A percentile compares a stretch with the other conserved stretches of the same genome.
Conservation (phyloP, 2,888 invertebrate genomes). For the Drosophila prostipennis region DNA sequence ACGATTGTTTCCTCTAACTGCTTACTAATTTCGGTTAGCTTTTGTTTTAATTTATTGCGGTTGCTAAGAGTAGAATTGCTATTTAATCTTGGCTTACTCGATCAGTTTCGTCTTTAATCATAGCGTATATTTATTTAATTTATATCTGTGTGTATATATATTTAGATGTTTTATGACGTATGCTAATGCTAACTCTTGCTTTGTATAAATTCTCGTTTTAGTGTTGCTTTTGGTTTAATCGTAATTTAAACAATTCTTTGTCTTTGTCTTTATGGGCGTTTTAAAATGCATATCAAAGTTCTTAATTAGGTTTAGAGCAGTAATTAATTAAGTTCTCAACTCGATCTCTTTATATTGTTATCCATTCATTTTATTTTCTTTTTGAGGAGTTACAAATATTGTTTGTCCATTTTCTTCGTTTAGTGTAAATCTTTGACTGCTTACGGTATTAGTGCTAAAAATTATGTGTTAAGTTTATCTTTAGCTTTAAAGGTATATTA, state of each 20-base stretch:
- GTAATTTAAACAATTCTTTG: slow-evolving; percentile 46
- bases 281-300: slow-evolving; percentile 78
- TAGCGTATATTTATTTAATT: slow-evolving; percentile 37
- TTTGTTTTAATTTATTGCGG: slow-evolving; percentile 35
- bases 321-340: slow-evolving; percentile 50
- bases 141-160: slow-evolving; percentile 27
- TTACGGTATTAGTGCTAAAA: slow-evolving; percentile 47
- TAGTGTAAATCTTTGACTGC: slow-evolving; percentile 67
- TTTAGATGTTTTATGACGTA: slow-evolving; percentile 57
- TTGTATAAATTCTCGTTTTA: slow-evolving; percentile 72
- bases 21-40: slow-evolving; percentile 33
- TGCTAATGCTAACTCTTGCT: slow-evolving; percentile 69
- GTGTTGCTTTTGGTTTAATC: slow-evolving; percentile 37
- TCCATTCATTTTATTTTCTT: slow-evolving; percentile 12
- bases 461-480: slow-evolving; percentile 47
- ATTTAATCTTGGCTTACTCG: slow-evolving; percentile 34
- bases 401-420: slow-evolving; percentile 36
- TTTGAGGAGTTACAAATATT: slow-evolving; percentile 43
- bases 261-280: slow-evolving; percentile 63
- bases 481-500: slow-evolving; percentile 47
- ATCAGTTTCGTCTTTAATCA: slow-evolving; percentile 43
- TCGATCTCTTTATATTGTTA: slow-evolving; percentile 15
- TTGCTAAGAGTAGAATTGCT: slow-evolving; percentile 47
- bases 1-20: slow-evolving; percentile 25
- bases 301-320: slow-evolving; percentile 59